These are phyloP conservation scores for Piliocolobus tephrosceles DNA, from an alignment of 2,113 vertebrate genomes.

Conservation along the genomic window DNA sequence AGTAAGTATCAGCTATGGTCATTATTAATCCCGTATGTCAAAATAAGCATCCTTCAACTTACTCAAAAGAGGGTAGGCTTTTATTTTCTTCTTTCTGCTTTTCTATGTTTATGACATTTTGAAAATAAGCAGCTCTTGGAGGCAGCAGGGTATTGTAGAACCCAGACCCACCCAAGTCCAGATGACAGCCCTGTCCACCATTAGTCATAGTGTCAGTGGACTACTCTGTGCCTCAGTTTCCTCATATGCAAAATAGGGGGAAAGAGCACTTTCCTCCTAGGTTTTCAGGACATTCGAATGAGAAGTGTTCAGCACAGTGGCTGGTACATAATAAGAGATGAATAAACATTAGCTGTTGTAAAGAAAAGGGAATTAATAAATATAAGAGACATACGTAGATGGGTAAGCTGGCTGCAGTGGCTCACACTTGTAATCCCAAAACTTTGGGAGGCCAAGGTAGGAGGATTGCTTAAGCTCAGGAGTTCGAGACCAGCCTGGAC, in stretches of 20 bases:
- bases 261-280: too few species aligned
- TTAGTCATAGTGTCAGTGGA: rapidly evolving
- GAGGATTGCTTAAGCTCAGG: too few species aligned
- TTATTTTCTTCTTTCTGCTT: neutral
- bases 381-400: neutral
- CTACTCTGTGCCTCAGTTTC: neutral
- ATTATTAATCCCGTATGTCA: neutral
- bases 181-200: neutral
- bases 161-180: neutral
- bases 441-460: too few species aligned
- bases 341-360: too few species aligned
- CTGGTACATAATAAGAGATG: neutral
- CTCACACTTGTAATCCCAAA: too few species aligned
- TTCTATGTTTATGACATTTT: neutral
- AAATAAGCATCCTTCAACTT: neutral
- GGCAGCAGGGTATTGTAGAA: too few species aligned
- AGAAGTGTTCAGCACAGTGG: neutral
- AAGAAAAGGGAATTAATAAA: neutral
- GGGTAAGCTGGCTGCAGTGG: too few species aligned
- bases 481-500: too few species aligned
- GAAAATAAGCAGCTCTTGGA: neutral
- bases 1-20: neutral
- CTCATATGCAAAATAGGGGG: rapidly evolving
- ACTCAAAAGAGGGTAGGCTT: too few species aligned
- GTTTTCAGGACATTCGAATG: rapidly evolving